Percentiles rank a stretch among this genome's conserved stretches.
Conservation (phyloP, 2,888 invertebrate genomes). For the Poecilobothrus nobilitatus region DNA sequence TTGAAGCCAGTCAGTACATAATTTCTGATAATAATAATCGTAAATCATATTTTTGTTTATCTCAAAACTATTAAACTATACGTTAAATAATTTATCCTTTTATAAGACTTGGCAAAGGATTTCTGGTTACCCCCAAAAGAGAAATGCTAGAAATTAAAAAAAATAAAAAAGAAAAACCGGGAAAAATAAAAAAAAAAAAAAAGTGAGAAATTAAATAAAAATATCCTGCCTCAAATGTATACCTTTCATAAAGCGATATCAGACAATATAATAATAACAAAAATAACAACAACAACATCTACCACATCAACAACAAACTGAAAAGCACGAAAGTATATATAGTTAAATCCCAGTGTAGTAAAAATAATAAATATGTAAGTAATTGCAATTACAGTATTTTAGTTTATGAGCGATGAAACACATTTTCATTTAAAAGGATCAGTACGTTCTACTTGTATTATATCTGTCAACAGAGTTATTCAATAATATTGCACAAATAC, state of each 20-base stretch:
- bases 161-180: background rate
- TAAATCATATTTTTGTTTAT: conserved; percentile 5
- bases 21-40: conserved; percentile 1
- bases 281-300: too few species aligned
- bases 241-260: background rate
- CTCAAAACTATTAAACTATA: background rate
- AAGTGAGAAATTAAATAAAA: too few species aligned
- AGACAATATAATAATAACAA: background rate
- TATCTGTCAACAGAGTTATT: too few species aligned
- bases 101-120: background rate
- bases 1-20: background rate
- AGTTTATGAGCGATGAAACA: too few species aligned
- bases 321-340: too few species aligned
- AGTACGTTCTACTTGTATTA: too few species aligned
- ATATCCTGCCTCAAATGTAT: background rate
- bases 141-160: background rate
- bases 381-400: too few species aligned
- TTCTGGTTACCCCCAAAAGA: background rate
- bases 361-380: too few species aligned
- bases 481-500: too few species aligned
- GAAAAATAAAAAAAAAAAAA: background rate
- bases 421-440: too few species aligned
- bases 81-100: background rate
- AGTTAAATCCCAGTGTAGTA: too few species aligned
- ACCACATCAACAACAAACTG: too few species aligned